phyloP scores from a whole-genome alignment of 2,888 invertebrate genomes.

The Syrphus vitripennis region DNA sequence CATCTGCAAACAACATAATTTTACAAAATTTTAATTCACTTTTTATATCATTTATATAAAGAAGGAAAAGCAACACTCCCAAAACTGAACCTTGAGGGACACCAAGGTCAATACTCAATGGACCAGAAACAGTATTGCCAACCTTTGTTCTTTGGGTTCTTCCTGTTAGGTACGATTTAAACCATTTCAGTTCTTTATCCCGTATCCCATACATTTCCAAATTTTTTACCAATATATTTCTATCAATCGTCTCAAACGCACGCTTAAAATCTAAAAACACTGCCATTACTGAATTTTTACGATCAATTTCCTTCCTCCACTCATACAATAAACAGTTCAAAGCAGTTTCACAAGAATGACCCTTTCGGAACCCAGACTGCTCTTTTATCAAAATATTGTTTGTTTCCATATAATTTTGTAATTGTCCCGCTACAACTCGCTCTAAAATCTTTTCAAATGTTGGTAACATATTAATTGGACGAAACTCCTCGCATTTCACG shows the following conservation, averaged over 20 bases:
- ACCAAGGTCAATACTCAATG: not conserved
- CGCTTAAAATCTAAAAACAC: not conserved
- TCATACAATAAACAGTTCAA: not conserved
- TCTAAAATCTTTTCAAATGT: too few species aligned
- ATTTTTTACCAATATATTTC: not conserved
- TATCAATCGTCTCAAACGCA: not conserved
- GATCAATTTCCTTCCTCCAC: not conserved
- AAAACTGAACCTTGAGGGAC: not conserved
- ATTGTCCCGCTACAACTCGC: too few species aligned
- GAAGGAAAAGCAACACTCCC: too few species aligned
- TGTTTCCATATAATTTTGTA: too few species aligned
- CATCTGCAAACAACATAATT: too few species aligned
- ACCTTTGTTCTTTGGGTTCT: not conserved
- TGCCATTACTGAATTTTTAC: not conserved
- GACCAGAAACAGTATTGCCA: not conserved
- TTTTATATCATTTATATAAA: too few species aligned
- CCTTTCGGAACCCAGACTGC: too few species aligned
- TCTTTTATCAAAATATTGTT: too few species aligned
- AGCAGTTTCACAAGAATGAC: too few species aligned
- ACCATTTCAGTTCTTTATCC: not conserved
- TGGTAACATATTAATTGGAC: too few species aligned
- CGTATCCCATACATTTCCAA: not conserved
- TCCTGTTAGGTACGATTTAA: not conserved
- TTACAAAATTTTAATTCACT: too few species aligned
- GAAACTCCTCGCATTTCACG: too few species aligned